phyloP scores from a whole-genome alignment of 2,797 vertebrate genomes.

The Rhadinocentrus ornatus region DNA sequence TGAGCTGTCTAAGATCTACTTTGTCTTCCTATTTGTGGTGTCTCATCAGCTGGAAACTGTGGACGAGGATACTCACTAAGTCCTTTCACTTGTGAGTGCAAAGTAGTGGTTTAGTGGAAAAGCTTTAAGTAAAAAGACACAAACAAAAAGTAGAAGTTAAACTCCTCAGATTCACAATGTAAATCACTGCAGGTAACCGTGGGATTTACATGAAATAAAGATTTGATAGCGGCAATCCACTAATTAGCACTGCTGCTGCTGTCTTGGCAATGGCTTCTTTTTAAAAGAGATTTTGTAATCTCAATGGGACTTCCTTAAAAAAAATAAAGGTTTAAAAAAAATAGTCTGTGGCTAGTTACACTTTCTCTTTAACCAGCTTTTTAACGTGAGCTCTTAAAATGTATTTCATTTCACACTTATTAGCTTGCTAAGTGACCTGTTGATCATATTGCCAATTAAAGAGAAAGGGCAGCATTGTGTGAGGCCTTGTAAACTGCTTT shows the following conservation, averaged over 20 bases:
- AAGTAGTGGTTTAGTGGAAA: background rate
- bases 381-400: slow-evolving; percentile 9
- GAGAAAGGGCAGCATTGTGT: slow-evolving; percentile 61
- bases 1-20: slow-evolving; percentile 35
- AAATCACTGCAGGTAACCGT: background rate
- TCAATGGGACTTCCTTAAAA: too few relatives aligned
- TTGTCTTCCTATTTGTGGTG: slow-evolving; percentile 39
- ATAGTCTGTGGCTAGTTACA: too few relatives aligned
- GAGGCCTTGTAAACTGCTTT: slow-evolving; percentile 38
- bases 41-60: slow-evolving; percentile 46
- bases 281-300: too few relatives aligned
- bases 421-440: slow-evolving; percentile 25
- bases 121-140: background rate
- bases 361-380: too few relatives aligned
- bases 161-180: background rate
- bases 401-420: slow-evolving; percentile 35
- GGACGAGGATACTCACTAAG: slow-evolving; percentile 14
- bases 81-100: background rate
- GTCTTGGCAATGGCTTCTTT: too few relatives aligned
- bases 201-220: too few relatives aligned
- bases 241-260: too few relatives aligned
- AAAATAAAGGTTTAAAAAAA: too few relatives aligned
- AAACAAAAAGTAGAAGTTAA: background rate
- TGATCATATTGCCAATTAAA: slow-evolving; percentile 45
- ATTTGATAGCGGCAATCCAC: too few relatives aligned